Conservation (phyloP, 2,888 invertebrate species). For the Cryptops parisi region DNA sequence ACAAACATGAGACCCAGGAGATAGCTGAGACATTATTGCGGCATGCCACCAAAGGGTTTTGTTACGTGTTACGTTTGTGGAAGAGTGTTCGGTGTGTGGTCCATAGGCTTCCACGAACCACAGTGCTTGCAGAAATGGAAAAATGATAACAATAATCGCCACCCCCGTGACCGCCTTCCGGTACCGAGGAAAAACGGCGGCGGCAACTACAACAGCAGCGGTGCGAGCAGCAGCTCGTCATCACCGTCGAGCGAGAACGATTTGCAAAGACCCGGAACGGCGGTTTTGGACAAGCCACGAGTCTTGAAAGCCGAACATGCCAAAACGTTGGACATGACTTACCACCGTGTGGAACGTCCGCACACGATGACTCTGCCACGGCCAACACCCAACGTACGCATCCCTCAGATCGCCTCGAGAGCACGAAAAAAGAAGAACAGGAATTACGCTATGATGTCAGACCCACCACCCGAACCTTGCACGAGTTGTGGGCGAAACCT, state of each 20-base stretch:
- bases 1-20: no score
- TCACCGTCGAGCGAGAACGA: background rate
- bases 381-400: conserved; percentile 9
- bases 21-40: no score
- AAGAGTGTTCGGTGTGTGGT: conserved; percentile 46
- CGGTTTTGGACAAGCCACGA: conserved; percentile 41
- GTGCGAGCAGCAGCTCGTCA: background rate
- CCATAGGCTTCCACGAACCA: conserved; percentile 49
- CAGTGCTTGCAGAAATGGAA: conserved; percentile 51
- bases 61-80: conserved; percentile 49
- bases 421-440: background rate
- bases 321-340: conserved; percentile 40
- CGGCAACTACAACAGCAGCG: background rate
- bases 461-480: conserved; percentile 39
- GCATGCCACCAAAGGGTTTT: conserved; percentile 14
- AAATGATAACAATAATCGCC: conserved; percentile 42
- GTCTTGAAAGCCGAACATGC: conserved; percentile 39
- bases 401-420: background rate
- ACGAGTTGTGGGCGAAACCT: conserved; percentile 50
- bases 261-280: conserved; percentile 37
- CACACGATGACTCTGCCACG: conserved; percentile 11
- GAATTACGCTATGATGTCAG: background rate
- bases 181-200: conserved; percentile 43
- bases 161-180: conserved; percentile 38
- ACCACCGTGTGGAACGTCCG: conserved; percentile 13